Conservation (phyloP, 2,113 vertebrate species). For the Ammospiza nelsoni region DNA sequence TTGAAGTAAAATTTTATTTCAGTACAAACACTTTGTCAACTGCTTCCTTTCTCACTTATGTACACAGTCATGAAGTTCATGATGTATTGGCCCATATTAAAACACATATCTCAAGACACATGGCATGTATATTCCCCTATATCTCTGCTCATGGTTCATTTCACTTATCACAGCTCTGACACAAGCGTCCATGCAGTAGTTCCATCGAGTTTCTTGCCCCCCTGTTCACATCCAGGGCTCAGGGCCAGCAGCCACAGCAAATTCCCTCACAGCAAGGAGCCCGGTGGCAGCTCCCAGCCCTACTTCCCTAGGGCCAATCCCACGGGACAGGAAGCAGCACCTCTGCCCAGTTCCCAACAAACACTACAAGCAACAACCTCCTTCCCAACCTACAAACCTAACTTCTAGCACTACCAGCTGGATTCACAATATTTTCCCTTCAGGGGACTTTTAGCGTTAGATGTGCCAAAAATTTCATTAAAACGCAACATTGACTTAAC, state of each 20-base stretch:
- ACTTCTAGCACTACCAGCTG: not conserved
- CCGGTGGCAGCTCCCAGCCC: not conserved
- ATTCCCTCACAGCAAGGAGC: accelerated
- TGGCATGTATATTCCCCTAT: not conserved
- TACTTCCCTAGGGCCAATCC: not conserved
- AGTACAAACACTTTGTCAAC: not conserved
- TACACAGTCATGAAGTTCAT: not conserved
- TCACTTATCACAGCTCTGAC: not conserved
- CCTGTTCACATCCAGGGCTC: not conserved
- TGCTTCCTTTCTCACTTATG: not conserved
- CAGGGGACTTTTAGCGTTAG: constrained; percentile 36
- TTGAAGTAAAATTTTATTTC: not conserved
- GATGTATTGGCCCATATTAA: not conserved
- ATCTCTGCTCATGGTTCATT: not conserved
- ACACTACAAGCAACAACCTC: not conserved
- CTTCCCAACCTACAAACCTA: not conserved
- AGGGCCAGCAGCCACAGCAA: not conserved
- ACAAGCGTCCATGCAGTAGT: not conserved
- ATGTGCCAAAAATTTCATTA: constrained; percentile 59
- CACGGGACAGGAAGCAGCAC: not conserved
- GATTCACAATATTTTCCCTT: constrained; percentile 54
- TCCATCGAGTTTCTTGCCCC: accelerated
- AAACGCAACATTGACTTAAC: constrained; percentile 39
- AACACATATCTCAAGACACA: not conserved
- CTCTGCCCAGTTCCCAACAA: not conserved